Evolutionary conservation across 2,888 invertebrate genomes (phyloP).

Genomic region (Neelides folsomi): DNA sequence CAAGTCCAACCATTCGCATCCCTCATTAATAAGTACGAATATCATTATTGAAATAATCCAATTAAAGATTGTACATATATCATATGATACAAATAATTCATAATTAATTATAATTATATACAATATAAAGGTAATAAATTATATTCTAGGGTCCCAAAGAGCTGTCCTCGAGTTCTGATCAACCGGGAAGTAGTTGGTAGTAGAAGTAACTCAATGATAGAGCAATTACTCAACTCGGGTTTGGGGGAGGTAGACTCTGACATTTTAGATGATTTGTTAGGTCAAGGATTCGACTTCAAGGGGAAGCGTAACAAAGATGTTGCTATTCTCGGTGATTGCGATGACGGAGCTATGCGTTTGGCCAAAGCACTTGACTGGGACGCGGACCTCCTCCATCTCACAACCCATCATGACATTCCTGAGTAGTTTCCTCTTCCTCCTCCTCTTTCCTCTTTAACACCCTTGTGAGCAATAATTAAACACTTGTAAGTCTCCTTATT

Average conservation of each 20-base stretch:
- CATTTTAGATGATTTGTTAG: constrained; percentile 14
- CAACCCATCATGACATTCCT: too few relatives aligned
- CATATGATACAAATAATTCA: background rate
- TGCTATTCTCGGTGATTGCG: constrained; percentile 69
- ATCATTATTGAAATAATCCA: background rate
- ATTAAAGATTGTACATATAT: background rate
- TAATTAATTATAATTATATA: too few relatives aligned
- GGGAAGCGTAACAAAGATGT: constrained; percentile 55
- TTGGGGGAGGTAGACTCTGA: constrained; percentile 24
- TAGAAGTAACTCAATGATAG: constrained; percentile 35
- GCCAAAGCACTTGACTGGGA: constrained; percentile 66
- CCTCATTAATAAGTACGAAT: constrained; percentile 57
- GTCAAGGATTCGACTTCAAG: constrained; percentile 55
- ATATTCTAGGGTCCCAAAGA: constrained; percentile 47
- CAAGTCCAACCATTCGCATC: constrained; percentile 91
- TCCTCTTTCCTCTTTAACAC: too few relatives aligned
- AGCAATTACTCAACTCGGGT: constrained; percentile 37
- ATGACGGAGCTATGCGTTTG: constrained; percentile 58
- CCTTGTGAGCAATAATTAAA: too few relatives aligned
- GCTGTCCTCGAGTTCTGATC: constrained; percentile 69
- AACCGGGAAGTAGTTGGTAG: constrained; percentile 63
- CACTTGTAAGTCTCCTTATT: too few relatives aligned
- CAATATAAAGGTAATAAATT: background rate
- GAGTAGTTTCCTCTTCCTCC: too few relatives aligned
- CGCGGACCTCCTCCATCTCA: background rate